phyloP scores from a whole-genome alignment of 2,797 vertebrate species.

The Rhyacichthys aspro region DNA sequence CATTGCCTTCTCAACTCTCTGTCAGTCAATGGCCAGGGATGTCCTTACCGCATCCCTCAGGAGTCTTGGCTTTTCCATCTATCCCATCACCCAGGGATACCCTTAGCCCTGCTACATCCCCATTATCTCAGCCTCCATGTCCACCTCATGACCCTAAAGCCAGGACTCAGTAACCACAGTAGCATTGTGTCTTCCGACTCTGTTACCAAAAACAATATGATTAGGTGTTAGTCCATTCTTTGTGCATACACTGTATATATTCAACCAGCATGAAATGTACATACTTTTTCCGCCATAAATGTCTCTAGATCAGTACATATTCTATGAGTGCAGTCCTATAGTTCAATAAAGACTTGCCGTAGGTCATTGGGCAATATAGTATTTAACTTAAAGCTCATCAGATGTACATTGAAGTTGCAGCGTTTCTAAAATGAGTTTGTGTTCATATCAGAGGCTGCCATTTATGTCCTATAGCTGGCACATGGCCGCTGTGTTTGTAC shows the following conservation, averaged over 20 bases:
- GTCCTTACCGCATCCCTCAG: slow-evolving; percentile 52
- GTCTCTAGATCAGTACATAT: slow-evolving; percentile 44
- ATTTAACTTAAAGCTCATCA: slow-evolving; percentile 40
- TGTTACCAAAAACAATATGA: slow-evolving; percentile 63
- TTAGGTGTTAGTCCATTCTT: slow-evolving; percentile 50
- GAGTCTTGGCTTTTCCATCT: slow-evolving; percentile 72
- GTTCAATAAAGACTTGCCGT: slow-evolving; percentile 42
- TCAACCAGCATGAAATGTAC: slow-evolving; percentile 75
- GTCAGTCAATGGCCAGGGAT: slow-evolving; percentile 78
- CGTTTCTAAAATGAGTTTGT: slow-evolving; percentile 54
- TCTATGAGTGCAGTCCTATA: slow-evolving; percentile 41
- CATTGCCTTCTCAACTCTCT: slow-evolving; percentile 70
- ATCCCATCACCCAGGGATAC: slow-evolving; percentile 65
- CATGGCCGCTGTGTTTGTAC: slow-evolving; percentile 73
- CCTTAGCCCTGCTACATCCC: slow-evolving; percentile 57
- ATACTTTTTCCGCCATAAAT: slow-evolving; percentile 65
- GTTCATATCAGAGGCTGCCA: slow-evolving; percentile 51
- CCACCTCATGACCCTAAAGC: slow-evolving; percentile 76
- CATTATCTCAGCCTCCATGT: slow-evolving; percentile 72
- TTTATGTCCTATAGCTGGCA: slow-evolving; percentile 67
- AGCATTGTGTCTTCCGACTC: slow-evolving; percentile 68
- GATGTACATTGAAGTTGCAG: slow-evolving; percentile 49
- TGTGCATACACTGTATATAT: slow-evolving; percentile 73
- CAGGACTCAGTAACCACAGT: slow-evolving; percentile 79
- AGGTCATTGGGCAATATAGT: slow-evolving; percentile 45